Conservation (phyloP, 1,140 invertebrate species). For the Eriocheir sinensis region DNA sequence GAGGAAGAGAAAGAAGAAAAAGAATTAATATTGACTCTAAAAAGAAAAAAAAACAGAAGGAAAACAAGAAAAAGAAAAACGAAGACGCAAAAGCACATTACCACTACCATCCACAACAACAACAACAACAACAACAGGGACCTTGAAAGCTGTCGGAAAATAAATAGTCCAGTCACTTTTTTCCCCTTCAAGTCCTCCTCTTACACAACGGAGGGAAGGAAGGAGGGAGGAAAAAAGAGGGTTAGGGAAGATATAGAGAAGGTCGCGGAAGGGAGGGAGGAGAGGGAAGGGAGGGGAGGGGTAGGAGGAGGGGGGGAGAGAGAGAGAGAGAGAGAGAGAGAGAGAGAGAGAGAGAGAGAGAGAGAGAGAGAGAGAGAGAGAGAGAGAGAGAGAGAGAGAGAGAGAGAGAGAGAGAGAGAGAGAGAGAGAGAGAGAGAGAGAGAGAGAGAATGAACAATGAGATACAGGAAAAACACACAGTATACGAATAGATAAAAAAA, state of each 20-base stretch:
- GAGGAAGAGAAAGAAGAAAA: not conserved
- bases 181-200: not conserved
- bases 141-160: no score
- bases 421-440: not conserved
- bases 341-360: conserved; percentile 11
- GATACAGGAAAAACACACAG: not conserved
- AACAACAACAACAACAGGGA: no score
- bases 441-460: not conserved
- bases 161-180: no score
- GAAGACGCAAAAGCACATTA: no score
- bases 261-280: not conserved
- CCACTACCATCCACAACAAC: not conserved
- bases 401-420: not conserved
- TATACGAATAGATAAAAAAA: not conserved
- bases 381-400: not conserved
- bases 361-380: conserved; percentile 3
- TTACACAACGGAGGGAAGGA: not conserved
- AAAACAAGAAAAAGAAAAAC: no score
- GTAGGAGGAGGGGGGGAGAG: not conserved
- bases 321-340: conserved; percentile 35
- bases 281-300: not conserved
- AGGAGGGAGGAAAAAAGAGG: not conserved
- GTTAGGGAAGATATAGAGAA: not conserved
- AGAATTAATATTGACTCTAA: no score
- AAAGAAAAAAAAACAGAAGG: no score